These are phyloP conservation scores for Podabrus alpinus DNA, from an alignment of 2,888 invertebrate genomes.

Conservation along the genomic window DNA sequence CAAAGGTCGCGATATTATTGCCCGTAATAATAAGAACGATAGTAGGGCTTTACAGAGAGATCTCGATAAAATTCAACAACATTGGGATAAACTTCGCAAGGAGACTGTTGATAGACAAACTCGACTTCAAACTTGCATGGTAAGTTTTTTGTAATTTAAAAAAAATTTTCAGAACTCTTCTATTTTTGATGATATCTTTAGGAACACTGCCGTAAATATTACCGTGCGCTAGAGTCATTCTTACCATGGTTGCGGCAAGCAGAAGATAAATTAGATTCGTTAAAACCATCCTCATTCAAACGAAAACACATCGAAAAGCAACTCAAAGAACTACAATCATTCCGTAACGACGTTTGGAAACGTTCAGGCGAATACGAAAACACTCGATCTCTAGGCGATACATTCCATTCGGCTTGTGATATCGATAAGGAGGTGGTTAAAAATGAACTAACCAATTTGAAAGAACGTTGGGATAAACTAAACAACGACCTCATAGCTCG, in stretches of 20 bases:
- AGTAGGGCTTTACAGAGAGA: constrained; percentile 73
- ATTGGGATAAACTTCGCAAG: constrained; percentile 90
- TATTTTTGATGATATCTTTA: neutral
- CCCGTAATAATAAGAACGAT: constrained; percentile 55
- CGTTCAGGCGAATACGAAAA: constrained; percentile 93
- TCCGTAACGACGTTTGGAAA: constrained; percentile 93
- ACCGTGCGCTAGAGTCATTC: constrained; percentile 81
- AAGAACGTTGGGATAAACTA: constrained; percentile 88
- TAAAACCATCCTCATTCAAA: constrained; percentile 80
- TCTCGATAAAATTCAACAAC: constrained; percentile 84
- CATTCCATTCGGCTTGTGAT: constrained; percentile 86
- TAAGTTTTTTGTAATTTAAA: constrained; percentile 28
- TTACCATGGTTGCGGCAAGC: constrained; percentile 86
- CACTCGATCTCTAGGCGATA: constrained; percentile 82
- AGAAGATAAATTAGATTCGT: constrained; percentile 79
- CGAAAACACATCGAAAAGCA: constrained; percentile 87
- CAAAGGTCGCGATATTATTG: constrained; percentile 78
- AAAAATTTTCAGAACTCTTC: neutral
- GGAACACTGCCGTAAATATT: constrained; percentile 90
- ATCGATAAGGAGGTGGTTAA: constrained; percentile 89
- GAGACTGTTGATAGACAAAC: constrained; percentile 87
- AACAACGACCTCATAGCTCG: constrained; percentile 81
- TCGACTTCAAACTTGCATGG: constrained; percentile 82
- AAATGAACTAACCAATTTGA: constrained; percentile 78
- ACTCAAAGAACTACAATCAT: constrained; percentile 82